Evolutionary conservation across 1,140 invertebrate species (phyloP), one percentile per base, ranked within the genome.

Genomic region (Diachasma alloeum): DNA sequence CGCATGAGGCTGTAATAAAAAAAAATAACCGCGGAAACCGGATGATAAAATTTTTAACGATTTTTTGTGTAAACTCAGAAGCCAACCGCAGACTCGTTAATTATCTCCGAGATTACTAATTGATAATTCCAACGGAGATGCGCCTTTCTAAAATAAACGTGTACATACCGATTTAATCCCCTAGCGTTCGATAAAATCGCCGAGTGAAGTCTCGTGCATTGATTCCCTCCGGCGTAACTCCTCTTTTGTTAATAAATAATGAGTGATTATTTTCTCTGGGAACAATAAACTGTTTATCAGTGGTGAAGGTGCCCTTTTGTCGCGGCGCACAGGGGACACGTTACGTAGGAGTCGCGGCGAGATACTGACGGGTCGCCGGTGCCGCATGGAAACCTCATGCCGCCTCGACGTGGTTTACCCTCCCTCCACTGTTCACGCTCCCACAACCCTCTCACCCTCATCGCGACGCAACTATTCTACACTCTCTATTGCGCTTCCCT

Each of bases 341-440:
- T 80, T 83, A 82, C 82, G 85, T 81, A 82, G 73, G 82, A 84
- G 82, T 83, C 84, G 83, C 85, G 83, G 80, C 83, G 83, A 85
- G 83, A 82, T 85, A 87, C 86, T 87, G 85, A 86, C 82, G 85
- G 74, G 78, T 79, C 78, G 48, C 67, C 81, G 81, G 68, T 76
- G 80, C 85, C 79, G 83, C 84, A 81, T 83, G 81, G 80, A 84
- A 85, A 87, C 84, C 82, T 87, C 84, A 85, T 85, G 84, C 82
- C 79, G 78, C 74, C 68, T 75, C 70, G 17, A 63, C 42, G 31
- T 59, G 63, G 9, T 48, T 70, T 56, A 68, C 42, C 70, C 72
- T 26, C 59, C 26, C 73, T 80, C 79, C 78, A 31, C 81, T 81
- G 79, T 77, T 78, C 75, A 66, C 68, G n/a, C 73, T 80, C 79